A percentile compares a stretch with the other conserved stretches of the same genome.
Conservation (phyloP, 1,140 invertebrate genomes). For the Drosophila mauritiana region DNA sequence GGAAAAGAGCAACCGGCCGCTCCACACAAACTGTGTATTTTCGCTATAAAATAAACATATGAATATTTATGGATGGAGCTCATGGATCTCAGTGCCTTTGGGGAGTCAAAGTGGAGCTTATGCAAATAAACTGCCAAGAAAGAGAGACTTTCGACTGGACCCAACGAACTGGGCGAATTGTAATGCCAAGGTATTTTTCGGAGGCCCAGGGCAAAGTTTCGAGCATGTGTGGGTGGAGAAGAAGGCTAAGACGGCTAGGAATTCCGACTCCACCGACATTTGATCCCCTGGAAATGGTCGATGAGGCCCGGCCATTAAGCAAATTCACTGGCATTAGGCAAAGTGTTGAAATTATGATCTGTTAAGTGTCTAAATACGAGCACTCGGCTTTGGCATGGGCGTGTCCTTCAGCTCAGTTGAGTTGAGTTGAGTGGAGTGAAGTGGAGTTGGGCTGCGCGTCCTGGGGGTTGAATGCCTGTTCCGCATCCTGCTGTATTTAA, state of each 20-base stretch:
- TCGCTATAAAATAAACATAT: slow-evolving; percentile 70
- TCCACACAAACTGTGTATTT: slow-evolving; percentile 4
- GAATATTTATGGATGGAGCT: slow-evolving; percentile 63
- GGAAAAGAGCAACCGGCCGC: neutral
- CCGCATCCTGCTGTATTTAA: slow-evolving; percentile 64
- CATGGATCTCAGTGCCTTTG: neutral
- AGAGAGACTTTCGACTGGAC: slow-evolving; percentile 4
- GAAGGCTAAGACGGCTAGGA: too few species aligned
- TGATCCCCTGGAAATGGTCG: slow-evolving; percentile 25
- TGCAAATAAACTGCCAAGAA: slow-evolving; percentile 27
- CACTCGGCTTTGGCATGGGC: slow-evolving; percentile 4
- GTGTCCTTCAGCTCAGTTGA: neutral
- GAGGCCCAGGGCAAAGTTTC: slow-evolving; percentile 18
- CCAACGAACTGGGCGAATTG: neutral
- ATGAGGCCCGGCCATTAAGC: slow-evolving; percentile 32
- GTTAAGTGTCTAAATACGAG: slow-evolving; percentile 80
- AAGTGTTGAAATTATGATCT: slow-evolving; percentile 82
- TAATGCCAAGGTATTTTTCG: slow-evolving; percentile 9
- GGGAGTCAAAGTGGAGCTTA: slow-evolving; percentile 30
- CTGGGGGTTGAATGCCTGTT: slow-evolving; percentile 27
- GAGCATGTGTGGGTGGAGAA: neutral
- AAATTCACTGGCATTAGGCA: slow-evolving; percentile 59
- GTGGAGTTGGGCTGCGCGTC: neutral
- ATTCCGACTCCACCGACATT: neutral
- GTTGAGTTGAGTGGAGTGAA: too few species aligned